phyloP scores from a whole-genome alignment of 2,113 vertebrate genomes.

The Numenius arquata region DNA sequence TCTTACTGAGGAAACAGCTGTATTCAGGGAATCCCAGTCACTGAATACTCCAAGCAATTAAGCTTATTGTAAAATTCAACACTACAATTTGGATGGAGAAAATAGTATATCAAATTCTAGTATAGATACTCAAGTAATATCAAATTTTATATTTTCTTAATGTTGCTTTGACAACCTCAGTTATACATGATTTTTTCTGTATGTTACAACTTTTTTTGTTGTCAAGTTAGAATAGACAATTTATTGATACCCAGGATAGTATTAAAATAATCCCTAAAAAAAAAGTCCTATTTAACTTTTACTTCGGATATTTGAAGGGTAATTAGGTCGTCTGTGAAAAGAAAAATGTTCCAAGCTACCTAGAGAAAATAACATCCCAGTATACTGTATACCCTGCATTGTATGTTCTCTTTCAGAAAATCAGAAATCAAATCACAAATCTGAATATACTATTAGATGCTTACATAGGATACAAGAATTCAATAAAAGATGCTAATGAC shows the following conservation, averaged over 20 bases:
- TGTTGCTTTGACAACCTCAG: not conserved
- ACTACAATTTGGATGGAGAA: constrained; percentile 27
- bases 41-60: constrained; percentile 43
- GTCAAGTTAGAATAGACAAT: not conserved
- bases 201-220: not conserved
- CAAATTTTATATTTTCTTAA: constrained; percentile 32
- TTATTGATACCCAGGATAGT: not conserved
- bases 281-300: not conserved
- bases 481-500: constrained; percentile 5
- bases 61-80: constrained; percentile 24
- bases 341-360: not conserved
- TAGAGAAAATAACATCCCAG: not conserved
- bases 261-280: not conserved
- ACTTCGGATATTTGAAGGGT: not conserved
- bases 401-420: not conserved
- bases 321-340: not conserved
- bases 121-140: not conserved
- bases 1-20: constrained; percentile 36
- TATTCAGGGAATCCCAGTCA: constrained; percentile 46
- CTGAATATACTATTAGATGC: not conserved
- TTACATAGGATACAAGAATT: not conserved
- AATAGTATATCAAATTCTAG: constrained; percentile 41
- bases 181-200: not conserved
- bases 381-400: not conserved
- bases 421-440: not conserved